Base-by-base conservation (phyloP, 1,140 invertebrate genomes). In the Plodia interpunctella region DNA sequence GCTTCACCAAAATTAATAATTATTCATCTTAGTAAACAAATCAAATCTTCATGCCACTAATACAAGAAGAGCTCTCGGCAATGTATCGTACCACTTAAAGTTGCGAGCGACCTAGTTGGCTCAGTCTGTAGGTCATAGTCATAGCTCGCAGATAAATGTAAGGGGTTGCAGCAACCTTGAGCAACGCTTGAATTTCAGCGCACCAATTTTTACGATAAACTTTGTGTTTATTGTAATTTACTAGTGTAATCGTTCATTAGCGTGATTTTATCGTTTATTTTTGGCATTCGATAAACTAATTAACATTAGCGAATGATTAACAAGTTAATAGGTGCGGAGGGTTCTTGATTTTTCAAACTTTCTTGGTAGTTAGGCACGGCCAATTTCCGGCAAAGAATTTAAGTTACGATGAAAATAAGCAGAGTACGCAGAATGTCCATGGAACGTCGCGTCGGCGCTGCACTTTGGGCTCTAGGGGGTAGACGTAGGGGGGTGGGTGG, bases 341-440 rank as follows among this genome's bases (percentile, higher is more conserved):
- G 10, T 6, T 44, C 5, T 10, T 44, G 10, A 44, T 44, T 44
- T 6, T 15, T 17, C 2, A 15, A 44, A 44, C 5, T 44, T 44
- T 44, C 38, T 17, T 44, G 2, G 15, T 44, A 25, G 21, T 25
- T 25, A 44, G 38, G 85, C 83, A 85, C 84, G 86, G 80, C 77
- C 82, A 88, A 87, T 87, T 87, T 87, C 82, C 83, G 72, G 74
- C 76, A 83, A 88, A 80, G 76, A 86, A 82, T 85, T 86, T 85
- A 73, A 82, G 86, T 86, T 85, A 73, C 69, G 81, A 76, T 80
- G 83, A 89, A 89, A 87, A 89, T 87, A 87, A 89, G 84, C 87
- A 79, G 79, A 85, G 77, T 81, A 89, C 84, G 87, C 84, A 89
- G 87, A 89, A 87, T 82, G 86, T 87, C 86, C 82, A 80, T 53